Conservation (phyloP, 1,140 invertebrate genomes). For the Zaprionus tsacasi region DNA sequence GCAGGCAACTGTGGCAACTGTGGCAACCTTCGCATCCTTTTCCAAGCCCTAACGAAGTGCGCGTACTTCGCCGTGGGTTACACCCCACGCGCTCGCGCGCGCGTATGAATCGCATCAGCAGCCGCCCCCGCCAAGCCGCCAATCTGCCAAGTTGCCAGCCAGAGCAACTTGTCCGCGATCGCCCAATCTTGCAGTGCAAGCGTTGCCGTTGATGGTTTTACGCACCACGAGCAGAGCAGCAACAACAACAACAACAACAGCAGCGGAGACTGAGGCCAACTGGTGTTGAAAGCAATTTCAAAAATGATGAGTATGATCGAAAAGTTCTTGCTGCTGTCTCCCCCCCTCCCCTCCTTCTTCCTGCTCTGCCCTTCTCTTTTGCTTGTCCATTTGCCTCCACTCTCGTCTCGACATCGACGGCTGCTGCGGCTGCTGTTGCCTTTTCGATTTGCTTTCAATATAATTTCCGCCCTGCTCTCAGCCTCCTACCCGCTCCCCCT, state of each 20-base stretch:
- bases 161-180: slow-evolving; percentile 19
- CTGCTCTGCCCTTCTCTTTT: slow-evolving; percentile 9
- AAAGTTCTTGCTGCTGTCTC: slow-evolving; percentile 50
- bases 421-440: slow-evolving; percentile 61
- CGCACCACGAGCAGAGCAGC: slow-evolving; percentile 47
- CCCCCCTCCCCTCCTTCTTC: background rate
- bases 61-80: slow-evolving; percentile 56
- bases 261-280: slow-evolving; percentile 51
- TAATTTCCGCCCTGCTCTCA: slow-evolving; percentile 47
- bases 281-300: slow-evolving; percentile 84
- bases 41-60: slow-evolving; percentile 63
- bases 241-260: slow-evolving; percentile 17
- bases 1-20: background rate
- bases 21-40: background rate
- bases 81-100: slow-evolving; percentile 36
- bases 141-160: slow-evolving; percentile 4
- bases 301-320: slow-evolving; percentile 84
- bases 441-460: slow-evolving; percentile 82
- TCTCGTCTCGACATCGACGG: slow-evolving; percentile 12
- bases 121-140: slow-evolving; percentile 14
- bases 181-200: slow-evolving; percentile 29
- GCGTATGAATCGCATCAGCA: slow-evolving; percentile 3
- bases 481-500: background rate
- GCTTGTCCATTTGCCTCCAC: slow-evolving; percentile 3
- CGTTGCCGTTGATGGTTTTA: slow-evolving; percentile 73